Base-by-base conservation (phyloP, 2,888 invertebrate species). In the Oxytorus armatus region DNA sequence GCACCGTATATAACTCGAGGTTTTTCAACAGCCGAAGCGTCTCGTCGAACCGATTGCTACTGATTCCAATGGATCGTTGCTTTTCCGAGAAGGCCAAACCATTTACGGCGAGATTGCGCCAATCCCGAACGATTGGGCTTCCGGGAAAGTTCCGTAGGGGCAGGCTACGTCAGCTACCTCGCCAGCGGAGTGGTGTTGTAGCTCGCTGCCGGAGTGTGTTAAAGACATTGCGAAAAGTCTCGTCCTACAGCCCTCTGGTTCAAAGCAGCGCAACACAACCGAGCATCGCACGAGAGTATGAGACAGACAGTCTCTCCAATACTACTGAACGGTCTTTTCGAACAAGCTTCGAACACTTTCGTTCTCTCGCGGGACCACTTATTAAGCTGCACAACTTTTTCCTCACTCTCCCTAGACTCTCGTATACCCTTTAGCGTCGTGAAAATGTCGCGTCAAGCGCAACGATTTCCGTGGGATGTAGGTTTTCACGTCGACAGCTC, bases 1-100 rank as follows among this genome's bases (percentile, higher is more conserved):
- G 21, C 23, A 57, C 21, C 66, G 11, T 8, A 42, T n/a, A n/a
- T 69, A 72, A 68, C 76, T 76, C 55, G 72, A 53, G 68, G 21
- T 61, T 66, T 74, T 14, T n/a, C 68, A 57, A 25, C 33, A 47
- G n/a, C n/a, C 18, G 5, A n/a, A n/a, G 39, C 53, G 29, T 68
- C 68, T 73, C 73, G 44, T 33, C 47, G 53, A 72, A 65, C 25
- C 76, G 42, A 79, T 76, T 72, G 79, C 66, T 55, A 65, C 44
- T 53, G 66, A 61, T 55, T 72, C 33, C 16, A 21, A 18, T 18
- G 33, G 57, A 42, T 49, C 51, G 42, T 23, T 42, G 61, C 59
- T 53, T 33, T 42, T 36, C 14, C 39, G 29, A 53, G 29, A 42
- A 8, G 3, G 3, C 16, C 14, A 29, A 39, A 57, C 36, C 65